Evolutionary conservation across 1,140 invertebrate genomes (phyloP).

Genomic region (Dreissena rostriformis): DNA sequence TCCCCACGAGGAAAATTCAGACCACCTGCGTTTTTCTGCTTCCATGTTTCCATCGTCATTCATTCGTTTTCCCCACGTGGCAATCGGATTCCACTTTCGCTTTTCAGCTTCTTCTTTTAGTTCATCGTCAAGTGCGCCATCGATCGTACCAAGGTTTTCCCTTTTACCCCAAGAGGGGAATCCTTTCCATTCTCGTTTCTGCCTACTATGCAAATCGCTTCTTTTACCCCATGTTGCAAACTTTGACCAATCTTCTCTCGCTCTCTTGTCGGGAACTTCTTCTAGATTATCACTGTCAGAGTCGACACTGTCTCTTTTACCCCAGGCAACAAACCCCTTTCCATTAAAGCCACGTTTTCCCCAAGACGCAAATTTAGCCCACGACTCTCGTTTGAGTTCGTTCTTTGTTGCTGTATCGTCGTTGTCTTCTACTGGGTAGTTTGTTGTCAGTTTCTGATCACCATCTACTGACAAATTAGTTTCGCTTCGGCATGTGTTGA

Average conservation of each 20-base stretch:
- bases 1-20: conserved; percentile 32
- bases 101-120: conserved; percentile 45
- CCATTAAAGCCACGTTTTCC: neutral
- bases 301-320: neutral
- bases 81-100: conserved; percentile 38
- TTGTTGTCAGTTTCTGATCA: too few species aligned
- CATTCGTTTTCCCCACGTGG: conserved; percentile 36
- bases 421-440: too few species aligned
- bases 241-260: neutral
- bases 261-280: too few species aligned
- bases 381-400: neutral
- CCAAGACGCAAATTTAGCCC: neutral
- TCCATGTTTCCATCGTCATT: neutral
- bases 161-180: conserved; percentile 35
- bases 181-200: conserved; percentile 17
- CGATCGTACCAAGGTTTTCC: neutral
- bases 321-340: neutral
- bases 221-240: conserved; percentile 14
- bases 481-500: too few species aligned
- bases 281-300: too few species aligned
- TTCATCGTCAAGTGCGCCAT: too few species aligned
- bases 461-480: too few species aligned
- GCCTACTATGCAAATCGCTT: neutral
- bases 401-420: neutral
- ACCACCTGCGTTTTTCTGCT: conserved; percentile 36